Base-by-base conservation (phyloP, 2,797 vertebrate species). In the Cirrhinus molitorella region DNA sequence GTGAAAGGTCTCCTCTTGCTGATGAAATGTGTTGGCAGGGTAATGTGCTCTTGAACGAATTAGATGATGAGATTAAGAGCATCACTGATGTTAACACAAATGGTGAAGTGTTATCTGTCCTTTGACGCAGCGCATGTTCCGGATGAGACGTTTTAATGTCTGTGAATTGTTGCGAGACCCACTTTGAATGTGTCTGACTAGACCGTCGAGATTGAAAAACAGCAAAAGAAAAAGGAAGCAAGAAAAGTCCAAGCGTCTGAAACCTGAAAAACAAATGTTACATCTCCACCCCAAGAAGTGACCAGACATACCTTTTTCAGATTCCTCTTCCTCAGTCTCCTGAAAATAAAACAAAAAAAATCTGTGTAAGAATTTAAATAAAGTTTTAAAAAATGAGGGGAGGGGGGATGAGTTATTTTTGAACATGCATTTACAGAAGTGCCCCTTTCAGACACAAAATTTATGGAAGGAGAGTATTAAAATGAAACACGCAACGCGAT, bases 261-360 rank as follows among this genome's bases (percentile, higher is more conserved):
- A 89, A 83, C 49, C 57, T 67, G 84, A 86, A 78, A 83, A 78
- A 51, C 14, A 78, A 77, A 53, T 8, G 73, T 92, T 88, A 90
- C 40, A 47, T 80, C 57, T 80, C 49, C 84, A 72, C 78, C 83
- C 83, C 49, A 73, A 84, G 74, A n/a, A 55, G 68, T 73, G 57
- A 81, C 85, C 88, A 93, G 90, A 98, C 98, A 95, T 98, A 99
- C 98, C 98, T 96, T 97, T 99, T 91, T 98, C 97, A 89, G 95
- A 96, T 91, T 97, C 98, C 90, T 96, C 96, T 89, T 98, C 98
- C 90, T 99, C 97, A 47, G 93, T 93, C 80, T 98, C 97, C 97
- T 99, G 91, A 87, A 73, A 11, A 67, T 21, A 13, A 21, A 75
- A 16, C 14, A 81, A n/a, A 31, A 23, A 47, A 76, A 66, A 61